Evolutionary conservation across 2,797 vertebrate species (phyloP).

Genomic region (Novumbra hubbsi): DNA sequence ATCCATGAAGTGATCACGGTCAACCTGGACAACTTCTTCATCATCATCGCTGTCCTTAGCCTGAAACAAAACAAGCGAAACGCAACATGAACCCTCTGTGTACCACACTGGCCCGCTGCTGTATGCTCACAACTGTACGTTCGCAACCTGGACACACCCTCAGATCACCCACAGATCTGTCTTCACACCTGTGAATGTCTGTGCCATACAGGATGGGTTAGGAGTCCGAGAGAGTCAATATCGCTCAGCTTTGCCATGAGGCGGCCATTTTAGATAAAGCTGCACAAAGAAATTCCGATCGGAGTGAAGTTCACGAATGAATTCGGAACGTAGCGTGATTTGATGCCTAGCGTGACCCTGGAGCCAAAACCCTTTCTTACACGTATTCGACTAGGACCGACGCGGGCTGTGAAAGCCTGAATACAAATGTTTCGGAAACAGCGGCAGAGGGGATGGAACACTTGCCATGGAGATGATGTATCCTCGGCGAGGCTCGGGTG

Average conservation of each 20-base stretch:
- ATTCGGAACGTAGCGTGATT: neutral
- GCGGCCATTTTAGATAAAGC: neutral
- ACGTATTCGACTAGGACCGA: neutral
- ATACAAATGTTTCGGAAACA: neutral
- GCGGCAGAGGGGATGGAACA: neutral
- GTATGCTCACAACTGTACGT: neutral
- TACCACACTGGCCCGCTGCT: neutral
- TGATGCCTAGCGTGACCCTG: neutral
- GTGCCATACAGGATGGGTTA: too few relatives aligned
- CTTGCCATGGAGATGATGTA: neutral
- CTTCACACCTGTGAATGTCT: neutral
- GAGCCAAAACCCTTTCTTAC: too few relatives aligned
- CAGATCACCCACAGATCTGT: constrained; percentile 2
- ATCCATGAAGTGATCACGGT: constrained; percentile 93
- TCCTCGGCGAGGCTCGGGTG: neutral
- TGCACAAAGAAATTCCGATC: neutral
- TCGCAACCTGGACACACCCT: neutral
- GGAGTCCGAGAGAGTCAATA: neutral
- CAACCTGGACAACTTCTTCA: constrained; percentile 91
- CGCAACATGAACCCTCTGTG: neutral
- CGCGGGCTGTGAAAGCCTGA: neutral
- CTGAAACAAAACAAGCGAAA: constrained; percentile 56
- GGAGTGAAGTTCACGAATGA: too few relatives aligned
- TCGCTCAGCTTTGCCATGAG: neutral
- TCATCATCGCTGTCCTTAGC: constrained; percentile 95